Evolutionary conservation across 2,797 vertebrate genomes (phyloP).

Genomic region (Pteronotus mesoamericanus): DNA sequence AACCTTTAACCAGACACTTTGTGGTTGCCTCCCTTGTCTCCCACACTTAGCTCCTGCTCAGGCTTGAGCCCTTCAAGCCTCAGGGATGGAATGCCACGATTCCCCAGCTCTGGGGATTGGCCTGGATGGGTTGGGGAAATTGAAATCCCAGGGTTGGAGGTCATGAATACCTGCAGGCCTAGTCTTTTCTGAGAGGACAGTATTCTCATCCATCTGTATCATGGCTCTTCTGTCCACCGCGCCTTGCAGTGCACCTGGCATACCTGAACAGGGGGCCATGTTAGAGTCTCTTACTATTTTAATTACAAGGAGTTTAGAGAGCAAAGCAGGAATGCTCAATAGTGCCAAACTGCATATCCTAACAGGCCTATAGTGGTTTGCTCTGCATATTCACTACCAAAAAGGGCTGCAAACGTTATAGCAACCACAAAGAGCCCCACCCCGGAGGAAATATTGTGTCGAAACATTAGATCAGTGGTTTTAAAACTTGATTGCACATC

Average conservation of each 20-base stretch:
- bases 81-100: background rate
- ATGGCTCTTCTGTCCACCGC: background rate
- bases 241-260: background rate
- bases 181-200: background rate
- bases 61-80: background rate
- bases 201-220: background rate
- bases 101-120: background rate
- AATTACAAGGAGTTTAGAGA: slow-evolving; percentile 11
- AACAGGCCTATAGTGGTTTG: slow-evolving; percentile 33
- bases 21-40: slow-evolving; percentile 29
- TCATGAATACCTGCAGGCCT: background rate
- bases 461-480: slow-evolving; percentile 9
- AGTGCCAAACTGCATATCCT: slow-evolving; percentile 36
- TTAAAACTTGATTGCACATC: slow-evolving; percentile 4
- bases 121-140: background rate
- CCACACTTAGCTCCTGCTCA: background rate
- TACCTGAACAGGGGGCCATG: background rate
- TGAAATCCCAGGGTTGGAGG: background rate
- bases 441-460: background rate
- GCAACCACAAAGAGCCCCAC: background rate
- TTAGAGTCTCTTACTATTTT: background rate
- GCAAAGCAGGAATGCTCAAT: slow-evolving; percentile 6
- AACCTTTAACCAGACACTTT: background rate
- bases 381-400: slow-evolving; percentile 15
- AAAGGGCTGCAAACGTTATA: background rate